phyloP scores from a whole-genome alignment of 2,888 invertebrate genomes.

The Oscheius sp. region DNA sequence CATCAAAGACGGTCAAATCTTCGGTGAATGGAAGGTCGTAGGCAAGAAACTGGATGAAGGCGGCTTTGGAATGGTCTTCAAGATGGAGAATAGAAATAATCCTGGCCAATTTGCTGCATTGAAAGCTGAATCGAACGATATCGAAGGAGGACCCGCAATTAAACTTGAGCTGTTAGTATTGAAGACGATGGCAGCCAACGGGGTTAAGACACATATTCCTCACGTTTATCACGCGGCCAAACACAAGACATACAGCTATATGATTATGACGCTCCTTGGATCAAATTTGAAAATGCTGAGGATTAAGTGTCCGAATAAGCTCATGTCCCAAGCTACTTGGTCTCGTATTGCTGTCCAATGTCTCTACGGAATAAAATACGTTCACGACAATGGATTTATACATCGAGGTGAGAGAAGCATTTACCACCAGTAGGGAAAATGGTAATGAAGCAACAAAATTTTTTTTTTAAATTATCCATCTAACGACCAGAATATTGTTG shows the following conservation, averaged over 20 bases:
- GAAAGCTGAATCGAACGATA: constrained; percentile 63
- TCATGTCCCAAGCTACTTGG: constrained; percentile 3
- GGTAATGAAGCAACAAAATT: no score
- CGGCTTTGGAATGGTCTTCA: constrained; percentile 60
- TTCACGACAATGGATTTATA: constrained; percentile 54
- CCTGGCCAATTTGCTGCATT: constrained; percentile 49
- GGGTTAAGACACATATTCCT: constrained; percentile 53
- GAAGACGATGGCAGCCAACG: background rate
- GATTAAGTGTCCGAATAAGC: background rate
- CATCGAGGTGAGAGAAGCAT: no score
- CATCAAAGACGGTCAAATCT: constrained; percentile 26
- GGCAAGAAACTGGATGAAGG: constrained; percentile 57
- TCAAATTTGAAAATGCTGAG: constrained; percentile 47
- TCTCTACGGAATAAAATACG: constrained; percentile 37
- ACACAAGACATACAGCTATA: constrained; percentile 54
- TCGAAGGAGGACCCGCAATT: constrained; percentile 62
- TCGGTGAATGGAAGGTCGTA: constrained; percentile 54
- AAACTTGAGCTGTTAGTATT: constrained; percentile 52
- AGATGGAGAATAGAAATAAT: constrained; percentile 26
- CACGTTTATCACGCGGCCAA: constrained; percentile 52
- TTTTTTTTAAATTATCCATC: no score
- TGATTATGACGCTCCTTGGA: constrained; percentile 57
- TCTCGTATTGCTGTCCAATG: constrained; percentile 16
- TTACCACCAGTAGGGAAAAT: no score
- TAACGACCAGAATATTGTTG: no score